Percentiles rank a stretch among this genome's conserved stretches.
These are phyloP conservation scores for Drosophila paramelanica DNA, from an alignment of 2,888 invertebrate species.

Conservation along the genomic window DNA sequence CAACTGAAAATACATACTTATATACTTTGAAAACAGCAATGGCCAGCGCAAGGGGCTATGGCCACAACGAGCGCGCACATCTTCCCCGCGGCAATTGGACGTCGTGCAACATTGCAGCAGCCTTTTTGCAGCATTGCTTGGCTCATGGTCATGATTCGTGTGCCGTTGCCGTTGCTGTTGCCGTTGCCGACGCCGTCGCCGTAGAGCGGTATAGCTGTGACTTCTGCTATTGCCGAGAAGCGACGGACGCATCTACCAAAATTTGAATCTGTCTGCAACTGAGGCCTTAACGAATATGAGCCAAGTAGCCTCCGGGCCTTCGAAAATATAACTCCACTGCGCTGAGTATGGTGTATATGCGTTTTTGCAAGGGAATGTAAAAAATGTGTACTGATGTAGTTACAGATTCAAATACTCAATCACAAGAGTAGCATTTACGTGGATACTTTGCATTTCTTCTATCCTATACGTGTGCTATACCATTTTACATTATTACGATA, in stretches of 20 bases:
- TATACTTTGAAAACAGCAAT: conserved; percentile 43
- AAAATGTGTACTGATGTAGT: conserved; percentile 48
- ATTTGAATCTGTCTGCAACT: conserved; percentile 83
- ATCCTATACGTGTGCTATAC: not conserved
- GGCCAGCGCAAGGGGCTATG: conserved; percentile 51
- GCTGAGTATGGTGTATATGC: conserved; percentile 14
- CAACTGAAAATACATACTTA: conserved; percentile 79
- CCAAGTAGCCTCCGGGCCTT: conserved; percentile 72
- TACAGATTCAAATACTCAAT: conserved; percentile 68
- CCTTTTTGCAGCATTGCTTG: conserved; percentile 62
- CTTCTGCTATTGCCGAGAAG: conserved; percentile 41
- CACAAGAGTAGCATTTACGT: conserved; percentile 47
- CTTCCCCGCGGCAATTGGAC: conserved; percentile 76
- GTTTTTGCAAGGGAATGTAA: conserved; percentile 41
- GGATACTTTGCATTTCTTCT: not conserved
- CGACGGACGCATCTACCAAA: conserved; percentile 68
- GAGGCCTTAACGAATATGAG: conserved; percentile 82
- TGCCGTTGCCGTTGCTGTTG: conserved; percentile 43
- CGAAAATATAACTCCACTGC: conserved; percentile 70
- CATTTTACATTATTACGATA: not conserved
- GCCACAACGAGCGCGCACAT: conserved; percentile 71
- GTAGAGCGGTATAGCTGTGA: conserved; percentile 25
- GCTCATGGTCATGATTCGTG: conserved; percentile 68
- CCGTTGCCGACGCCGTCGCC: conserved; percentile 18
- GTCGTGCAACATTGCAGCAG: conserved; percentile 72